These are phyloP conservation scores for Danio rerio DNA, from an alignment of 2,113 vertebrate species.

Conservation along the genomic window GRCz12tu NC_133192.1:18673501-18674000, in stretches of 20 bases:
- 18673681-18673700: not conserved
- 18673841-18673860: not conserved
- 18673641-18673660: constrained; percentile 11
- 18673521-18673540: too few species aligned
- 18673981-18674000: constrained; percentile 47
- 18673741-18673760: not conserved
- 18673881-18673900: not conserved
- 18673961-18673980: constrained; percentile 59
- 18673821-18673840: not conserved
- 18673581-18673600: too few species aligned
- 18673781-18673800: not conserved
- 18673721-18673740: constrained; percentile 4
- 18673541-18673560: too few species aligned
- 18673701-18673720: not conserved
- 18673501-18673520: too few species aligned
- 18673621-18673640: too few species aligned
- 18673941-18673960: constrained; percentile 58
- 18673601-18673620: too few species aligned
- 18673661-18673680: not conserved
- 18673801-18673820: not conserved
- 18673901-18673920: constrained; percentile 23
- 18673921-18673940: constrained; percentile 61
- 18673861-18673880: constrained; percentile 29
- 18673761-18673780: not conserved
- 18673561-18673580: too few species aligned